Percentiles rank a stretch among this genome's conserved stretches.
Conservation (phyloP, 2,888 invertebrate species). For the Teinopalpus imperialis region DNA sequence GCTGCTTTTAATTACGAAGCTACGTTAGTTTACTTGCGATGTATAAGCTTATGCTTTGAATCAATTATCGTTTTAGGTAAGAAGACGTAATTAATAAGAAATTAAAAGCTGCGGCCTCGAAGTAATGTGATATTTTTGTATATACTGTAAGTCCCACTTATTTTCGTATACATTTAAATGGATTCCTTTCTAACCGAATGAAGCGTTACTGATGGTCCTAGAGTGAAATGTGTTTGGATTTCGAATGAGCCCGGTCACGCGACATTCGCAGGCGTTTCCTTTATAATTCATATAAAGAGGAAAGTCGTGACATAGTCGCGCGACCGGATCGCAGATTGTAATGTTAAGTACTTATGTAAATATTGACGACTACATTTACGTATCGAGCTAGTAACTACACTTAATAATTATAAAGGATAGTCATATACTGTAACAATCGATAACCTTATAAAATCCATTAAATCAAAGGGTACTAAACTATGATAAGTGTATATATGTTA, state of each 20-base stretch:
- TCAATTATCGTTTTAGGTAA: constrained; percentile 68
- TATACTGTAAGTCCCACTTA: constrained; percentile 81
- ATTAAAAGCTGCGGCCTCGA: constrained; percentile 82
- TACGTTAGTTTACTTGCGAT: constrained; percentile 52
- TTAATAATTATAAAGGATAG: constrained; percentile 59
- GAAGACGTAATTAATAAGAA: constrained; percentile 74
- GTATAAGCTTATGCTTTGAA: constrained; percentile 69
- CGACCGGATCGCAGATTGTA: constrained; percentile 42
- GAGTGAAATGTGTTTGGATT: constrained; percentile 43
- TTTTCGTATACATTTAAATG: constrained; percentile 81
- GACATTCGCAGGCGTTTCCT: constrained; percentile 24
- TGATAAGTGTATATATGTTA: constrained; percentile 74
- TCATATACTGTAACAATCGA: constrained; percentile 65
- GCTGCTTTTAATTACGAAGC: neutral
- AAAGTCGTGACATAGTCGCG: constrained; percentile 16
- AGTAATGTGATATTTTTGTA: constrained; percentile 83
- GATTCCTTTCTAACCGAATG: constrained; percentile 73
- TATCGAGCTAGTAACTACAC: constrained; percentile 58
- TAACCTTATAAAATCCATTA: constrained; percentile 71
- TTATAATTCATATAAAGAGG: constrained; percentile 31
- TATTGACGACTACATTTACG: constrained; percentile 62
- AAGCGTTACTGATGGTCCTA: constrained; percentile 63
- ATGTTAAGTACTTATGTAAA: constrained; percentile 73
- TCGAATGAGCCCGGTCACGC: constrained; percentile 39
- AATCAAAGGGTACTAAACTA: constrained; percentile 79